Evolutionary conservation across 1,140 invertebrate species (phyloP).

Genomic region (Drosophila gunungcola): DNA sequence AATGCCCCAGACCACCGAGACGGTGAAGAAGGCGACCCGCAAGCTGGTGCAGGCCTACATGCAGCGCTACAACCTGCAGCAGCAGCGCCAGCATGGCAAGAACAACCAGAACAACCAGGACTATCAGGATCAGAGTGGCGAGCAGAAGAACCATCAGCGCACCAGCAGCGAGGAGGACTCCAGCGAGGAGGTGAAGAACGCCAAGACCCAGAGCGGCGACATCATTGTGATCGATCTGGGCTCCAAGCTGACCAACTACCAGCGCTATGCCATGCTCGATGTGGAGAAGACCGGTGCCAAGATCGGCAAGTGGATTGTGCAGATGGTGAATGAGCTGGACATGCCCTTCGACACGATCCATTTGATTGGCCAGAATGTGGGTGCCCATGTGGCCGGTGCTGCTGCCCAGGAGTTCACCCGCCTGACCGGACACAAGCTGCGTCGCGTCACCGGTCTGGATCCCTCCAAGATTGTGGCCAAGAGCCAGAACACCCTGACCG

Average conservation of each 20-base stretch:
- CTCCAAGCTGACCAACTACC: constrained; percentile 59
- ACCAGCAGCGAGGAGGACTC: constrained; percentile 68
- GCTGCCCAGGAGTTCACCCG: constrained; percentile 88
- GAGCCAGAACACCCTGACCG: constrained; percentile 85
- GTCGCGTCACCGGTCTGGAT: constrained; percentile 89
- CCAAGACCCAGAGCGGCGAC: constrained; percentile 51
- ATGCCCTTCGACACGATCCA: constrained; percentile 79
- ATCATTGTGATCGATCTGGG: constrained; percentile 71
- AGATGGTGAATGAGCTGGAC: constrained; percentile 66
- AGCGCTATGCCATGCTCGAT: constrained; percentile 66
- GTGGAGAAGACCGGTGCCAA: constrained; percentile 64
- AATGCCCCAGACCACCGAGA: constrained; percentile 56
- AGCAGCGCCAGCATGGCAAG: constrained; percentile 51
- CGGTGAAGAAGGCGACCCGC: constrained; percentile 61
- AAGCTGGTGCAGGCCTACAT: constrained; percentile 74
- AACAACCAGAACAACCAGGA: constrained; percentile 30
- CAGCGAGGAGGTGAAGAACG: constrained; percentile 48
- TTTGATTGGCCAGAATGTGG: constrained; percentile 71
- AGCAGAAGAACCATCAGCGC: constrained; percentile 33
- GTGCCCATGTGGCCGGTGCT: constrained; percentile 86
- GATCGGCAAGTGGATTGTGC: constrained; percentile 58
- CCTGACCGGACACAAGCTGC: constrained; percentile 84
- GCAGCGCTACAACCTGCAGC: constrained; percentile 73
- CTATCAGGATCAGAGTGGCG: constrained; percentile 32
- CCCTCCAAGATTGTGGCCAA: constrained; percentile 89